Conservation (phyloP, 2,113 vertebrate species). For the Campylomormyrus tamandua region DNA sequence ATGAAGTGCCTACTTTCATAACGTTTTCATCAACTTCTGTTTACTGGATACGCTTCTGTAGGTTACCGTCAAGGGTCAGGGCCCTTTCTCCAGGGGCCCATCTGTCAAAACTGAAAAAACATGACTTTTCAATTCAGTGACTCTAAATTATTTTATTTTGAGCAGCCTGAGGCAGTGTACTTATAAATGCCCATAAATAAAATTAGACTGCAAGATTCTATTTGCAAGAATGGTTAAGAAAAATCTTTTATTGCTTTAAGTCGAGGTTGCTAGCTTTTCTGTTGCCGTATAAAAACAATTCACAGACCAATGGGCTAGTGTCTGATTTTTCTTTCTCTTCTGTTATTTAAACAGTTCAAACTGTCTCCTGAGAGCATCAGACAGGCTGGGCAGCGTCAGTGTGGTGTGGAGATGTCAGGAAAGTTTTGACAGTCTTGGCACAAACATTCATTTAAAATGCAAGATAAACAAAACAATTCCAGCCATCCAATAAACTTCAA, state of each 20-base stretch:
- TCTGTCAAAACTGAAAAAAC: conserved; percentile 11
- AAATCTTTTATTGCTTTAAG: neutral
- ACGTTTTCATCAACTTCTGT: neutral
- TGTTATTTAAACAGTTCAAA: neutral
- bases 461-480: neutral
- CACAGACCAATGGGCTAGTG: neutral
- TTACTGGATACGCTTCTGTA: neutral
- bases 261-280: neutral
- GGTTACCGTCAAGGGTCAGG: neutral
- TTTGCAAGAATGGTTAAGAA: neutral
- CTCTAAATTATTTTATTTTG: neutral
- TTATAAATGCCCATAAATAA: neutral
- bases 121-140: neutral
- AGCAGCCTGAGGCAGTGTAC: neutral
- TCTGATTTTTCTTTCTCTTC: neutral
- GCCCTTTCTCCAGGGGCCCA: neutral
- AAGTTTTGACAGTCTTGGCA: neutral
- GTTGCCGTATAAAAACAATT: neutral
- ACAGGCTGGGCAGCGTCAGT: neutral
- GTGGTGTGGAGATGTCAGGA: neutral
- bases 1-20: neutral
- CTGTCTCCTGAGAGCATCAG: neutral
- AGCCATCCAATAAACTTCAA: neutral
- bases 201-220: neutral
- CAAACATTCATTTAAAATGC: neutral